Conservation (phyloP, 2,113 vertebrate species). For the Pedionomus torquatus region DNA sequence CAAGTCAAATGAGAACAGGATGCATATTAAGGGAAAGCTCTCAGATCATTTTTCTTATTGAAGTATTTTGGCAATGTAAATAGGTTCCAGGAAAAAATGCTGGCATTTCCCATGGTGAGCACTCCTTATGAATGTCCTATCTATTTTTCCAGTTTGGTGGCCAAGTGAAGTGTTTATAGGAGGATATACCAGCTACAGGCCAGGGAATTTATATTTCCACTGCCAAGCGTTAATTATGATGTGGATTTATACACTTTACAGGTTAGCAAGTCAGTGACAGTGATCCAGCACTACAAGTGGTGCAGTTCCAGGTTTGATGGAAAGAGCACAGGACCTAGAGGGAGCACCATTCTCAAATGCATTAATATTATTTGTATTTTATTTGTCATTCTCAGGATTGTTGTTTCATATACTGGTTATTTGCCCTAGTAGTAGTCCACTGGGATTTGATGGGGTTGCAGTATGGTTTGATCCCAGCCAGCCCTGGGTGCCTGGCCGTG, state of each 20-base stretch:
- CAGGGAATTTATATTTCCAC: constrained; percentile 36
- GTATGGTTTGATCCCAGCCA: neutral
- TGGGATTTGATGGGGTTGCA: neutral
- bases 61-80: constrained; percentile 31
- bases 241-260: neutral
- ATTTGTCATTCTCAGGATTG: neutral
- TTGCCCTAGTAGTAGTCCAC: neutral
- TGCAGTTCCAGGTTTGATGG: neutral
- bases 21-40: neutral
- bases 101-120: constrained; percentile 17
- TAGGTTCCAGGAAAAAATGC: constrained; percentile 10
- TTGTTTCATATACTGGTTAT: neutral
- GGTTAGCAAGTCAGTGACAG: constrained; percentile 24
- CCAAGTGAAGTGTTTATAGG: constrained; percentile 45
- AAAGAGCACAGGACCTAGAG: neutral
- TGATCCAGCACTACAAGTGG: neutral
- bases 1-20: constrained; percentile 42
- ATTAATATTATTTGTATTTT: neutral
- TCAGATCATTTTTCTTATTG: constrained; percentile 60
- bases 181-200: constrained; percentile 40
- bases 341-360: neutral
- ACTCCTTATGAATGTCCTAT: constrained; percentile 50
- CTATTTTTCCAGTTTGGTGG: constrained; percentile 54
- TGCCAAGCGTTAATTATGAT: constrained; percentile 48
- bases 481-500: neutral